Conservation (phyloP, 2,113 vertebrate genomes). For the Brachyhypopomus occidentalis region DNA sequence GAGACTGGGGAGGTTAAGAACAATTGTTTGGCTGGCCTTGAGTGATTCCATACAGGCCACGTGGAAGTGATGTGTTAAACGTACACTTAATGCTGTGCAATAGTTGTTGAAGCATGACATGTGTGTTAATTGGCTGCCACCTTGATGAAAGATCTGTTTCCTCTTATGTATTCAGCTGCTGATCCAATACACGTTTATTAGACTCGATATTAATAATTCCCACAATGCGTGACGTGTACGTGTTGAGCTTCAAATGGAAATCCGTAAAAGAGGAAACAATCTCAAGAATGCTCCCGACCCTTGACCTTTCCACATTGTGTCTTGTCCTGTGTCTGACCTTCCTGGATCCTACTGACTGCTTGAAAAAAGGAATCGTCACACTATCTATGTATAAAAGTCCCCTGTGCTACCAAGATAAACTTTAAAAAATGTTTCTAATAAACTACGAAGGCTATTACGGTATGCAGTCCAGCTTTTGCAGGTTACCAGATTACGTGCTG, state of each 20-base stretch:
- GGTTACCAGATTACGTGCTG: too few relatives aligned
- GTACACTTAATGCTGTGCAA: neutral
- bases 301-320: constrained; percentile 37
- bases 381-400: neutral
- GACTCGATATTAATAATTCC: neutral
- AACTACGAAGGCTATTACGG: neutral
- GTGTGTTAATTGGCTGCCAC: neutral
- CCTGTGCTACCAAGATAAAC: neutral
- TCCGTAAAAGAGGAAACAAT: constrained; percentile 44
- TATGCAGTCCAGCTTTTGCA: too few relatives aligned
- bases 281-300: constrained; percentile 47
- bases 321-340: constrained; percentile 43
- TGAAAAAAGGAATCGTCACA: constrained; percentile 25
- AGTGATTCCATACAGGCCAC: neutral
- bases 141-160: neutral
- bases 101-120: neutral
- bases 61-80: neutral
- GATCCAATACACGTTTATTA: neutral
- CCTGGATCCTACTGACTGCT: constrained; percentile 28
- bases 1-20: constrained; percentile 44
- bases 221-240: neutral
- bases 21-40: constrained; percentile 13
- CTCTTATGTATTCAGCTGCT: neutral
- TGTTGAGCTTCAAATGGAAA: constrained; percentile 15
- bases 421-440: neutral